Conservation (phyloP, 2,797 vertebrate genomes). For the Mus minutoides region DNA sequence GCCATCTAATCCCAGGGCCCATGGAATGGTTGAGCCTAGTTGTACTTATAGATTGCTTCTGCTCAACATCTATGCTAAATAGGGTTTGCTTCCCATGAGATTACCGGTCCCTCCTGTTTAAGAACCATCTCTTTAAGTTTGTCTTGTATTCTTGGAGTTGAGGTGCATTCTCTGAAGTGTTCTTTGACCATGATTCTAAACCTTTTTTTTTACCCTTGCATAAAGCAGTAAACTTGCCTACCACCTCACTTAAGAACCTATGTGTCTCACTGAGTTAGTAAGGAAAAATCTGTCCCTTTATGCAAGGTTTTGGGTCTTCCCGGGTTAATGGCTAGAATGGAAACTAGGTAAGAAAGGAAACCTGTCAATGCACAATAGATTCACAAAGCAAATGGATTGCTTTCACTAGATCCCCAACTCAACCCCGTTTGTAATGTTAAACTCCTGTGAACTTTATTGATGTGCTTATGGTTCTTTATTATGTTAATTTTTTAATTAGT, state of each 20-base stretch:
- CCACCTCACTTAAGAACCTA: not conserved
- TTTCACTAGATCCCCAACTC: not conserved
- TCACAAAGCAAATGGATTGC: not conserved
- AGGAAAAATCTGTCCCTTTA: not conserved
- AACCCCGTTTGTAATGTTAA: conserved; percentile 4
- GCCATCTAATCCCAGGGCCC: not conserved
- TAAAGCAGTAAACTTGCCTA: not conserved
- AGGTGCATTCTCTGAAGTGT: not conserved
- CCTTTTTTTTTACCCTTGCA: not conserved
- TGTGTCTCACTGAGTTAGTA: not conserved
- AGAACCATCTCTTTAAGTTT: not conserved
- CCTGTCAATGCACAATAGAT: not conserved
- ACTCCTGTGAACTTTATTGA: not conserved
- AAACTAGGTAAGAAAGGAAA: conserved; percentile 4
- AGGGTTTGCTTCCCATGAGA: not conserved
- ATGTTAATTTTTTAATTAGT: not conserved
- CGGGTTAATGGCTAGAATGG: not conserved
- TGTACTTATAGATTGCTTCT: not conserved
- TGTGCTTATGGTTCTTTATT: not conserved
- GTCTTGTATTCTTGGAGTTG: not conserved
- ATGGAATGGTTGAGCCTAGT: not conserved
- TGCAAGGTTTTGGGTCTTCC: not conserved
- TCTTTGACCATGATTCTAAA: not conserved
- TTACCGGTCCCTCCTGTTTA: not conserved
- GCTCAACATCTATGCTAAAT: not conserved